A percentile compares a stretch with the other conserved stretches of the same genome.
Conservation (phyloP, 2,113 vertebrate genomes). For the Astatoreochromis straeleni region DNA sequence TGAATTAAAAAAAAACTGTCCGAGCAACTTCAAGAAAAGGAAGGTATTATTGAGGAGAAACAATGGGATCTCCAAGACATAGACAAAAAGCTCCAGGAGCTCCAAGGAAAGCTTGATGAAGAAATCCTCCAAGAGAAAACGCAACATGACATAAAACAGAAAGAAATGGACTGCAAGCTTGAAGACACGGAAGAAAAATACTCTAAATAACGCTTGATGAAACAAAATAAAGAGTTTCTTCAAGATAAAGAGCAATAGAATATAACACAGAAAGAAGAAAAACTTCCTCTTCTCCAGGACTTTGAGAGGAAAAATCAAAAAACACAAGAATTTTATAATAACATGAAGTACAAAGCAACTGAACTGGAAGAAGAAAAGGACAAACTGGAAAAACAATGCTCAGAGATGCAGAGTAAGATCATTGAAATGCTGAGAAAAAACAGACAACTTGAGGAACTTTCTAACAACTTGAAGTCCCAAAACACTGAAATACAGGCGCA, state of each 20-base stretch:
- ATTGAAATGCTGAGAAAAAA: neutral
- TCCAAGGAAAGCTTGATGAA: neutral
- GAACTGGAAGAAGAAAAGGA: neutral
- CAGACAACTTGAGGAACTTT: neutral
- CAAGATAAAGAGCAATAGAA: neutral
- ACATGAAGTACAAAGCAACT: neutral
- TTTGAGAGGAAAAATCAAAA: neutral
- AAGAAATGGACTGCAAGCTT: neutral
- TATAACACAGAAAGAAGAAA: neutral
- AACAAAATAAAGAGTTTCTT: neutral
- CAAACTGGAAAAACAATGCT: neutral
- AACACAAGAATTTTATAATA: neutral
- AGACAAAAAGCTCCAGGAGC: neutral
- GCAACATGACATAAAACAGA: neutral
- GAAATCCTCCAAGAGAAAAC: neutral
- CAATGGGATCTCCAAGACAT: neutral
- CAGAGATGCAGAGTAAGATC: neutral
- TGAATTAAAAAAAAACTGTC: neutral
- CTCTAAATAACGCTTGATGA: neutral
- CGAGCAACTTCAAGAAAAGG: neutral
- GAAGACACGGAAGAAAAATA: neutral
- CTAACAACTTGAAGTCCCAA: neutral
- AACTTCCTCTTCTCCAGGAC: neutral
- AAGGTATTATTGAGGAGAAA: neutral
- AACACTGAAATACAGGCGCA: neutral